Conservation (phyloP, 2,797 vertebrate species). For the Leptoclinus maculatus region DNA sequence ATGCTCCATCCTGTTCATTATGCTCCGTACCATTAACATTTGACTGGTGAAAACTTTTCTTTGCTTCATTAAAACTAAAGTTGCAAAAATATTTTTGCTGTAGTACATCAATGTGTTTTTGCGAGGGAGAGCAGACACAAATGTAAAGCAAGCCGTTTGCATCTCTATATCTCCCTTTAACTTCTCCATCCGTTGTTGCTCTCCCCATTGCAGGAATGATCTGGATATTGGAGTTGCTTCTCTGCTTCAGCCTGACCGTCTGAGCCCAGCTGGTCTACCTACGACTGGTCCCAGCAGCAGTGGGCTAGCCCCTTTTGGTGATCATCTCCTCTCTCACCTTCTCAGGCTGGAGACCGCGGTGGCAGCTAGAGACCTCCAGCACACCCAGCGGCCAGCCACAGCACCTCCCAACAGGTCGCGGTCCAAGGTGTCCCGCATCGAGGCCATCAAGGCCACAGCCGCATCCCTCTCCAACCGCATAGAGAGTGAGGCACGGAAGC, state of each 20-base stretch:
- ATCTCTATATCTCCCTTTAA: not conserved
- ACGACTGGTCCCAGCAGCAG: slow-evolving; percentile 41
- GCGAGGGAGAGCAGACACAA: not conserved
- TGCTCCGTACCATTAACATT: not conserved
- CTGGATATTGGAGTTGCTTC: slow-evolving; percentile 79
- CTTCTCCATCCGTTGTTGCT: not conserved
- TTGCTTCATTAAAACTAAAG: not conserved
- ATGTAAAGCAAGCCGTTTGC: not conserved
- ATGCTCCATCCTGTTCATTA: not conserved
- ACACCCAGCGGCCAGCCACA: slow-evolving; percentile 28
- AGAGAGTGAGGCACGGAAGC: slow-evolving; percentile 92
- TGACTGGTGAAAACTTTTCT: not conserved
- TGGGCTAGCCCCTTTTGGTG: slow-evolving; percentile 66
- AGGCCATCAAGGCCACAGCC: slow-evolving; percentile 95
- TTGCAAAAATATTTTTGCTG: not conserved
- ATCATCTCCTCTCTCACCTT: slow-evolving; percentile 86
- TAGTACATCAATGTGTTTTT: not conserved
- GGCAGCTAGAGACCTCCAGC: slow-evolving; percentile 58
- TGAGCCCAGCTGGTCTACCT: slow-evolving; percentile 76
- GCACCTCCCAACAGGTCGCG: slow-evolving; percentile 76
- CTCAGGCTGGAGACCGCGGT: slow-evolving; percentile 83
- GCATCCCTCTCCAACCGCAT: slow-evolving; percentile 93
- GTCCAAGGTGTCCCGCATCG: slow-evolving; percentile 89
- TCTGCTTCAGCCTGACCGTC: slow-evolving; percentile 81
- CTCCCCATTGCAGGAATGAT: slow-evolving; percentile 82